Base-by-base conservation (phyloP, 2,113 vertebrate species). In the Eublepharis macularius region DNA sequence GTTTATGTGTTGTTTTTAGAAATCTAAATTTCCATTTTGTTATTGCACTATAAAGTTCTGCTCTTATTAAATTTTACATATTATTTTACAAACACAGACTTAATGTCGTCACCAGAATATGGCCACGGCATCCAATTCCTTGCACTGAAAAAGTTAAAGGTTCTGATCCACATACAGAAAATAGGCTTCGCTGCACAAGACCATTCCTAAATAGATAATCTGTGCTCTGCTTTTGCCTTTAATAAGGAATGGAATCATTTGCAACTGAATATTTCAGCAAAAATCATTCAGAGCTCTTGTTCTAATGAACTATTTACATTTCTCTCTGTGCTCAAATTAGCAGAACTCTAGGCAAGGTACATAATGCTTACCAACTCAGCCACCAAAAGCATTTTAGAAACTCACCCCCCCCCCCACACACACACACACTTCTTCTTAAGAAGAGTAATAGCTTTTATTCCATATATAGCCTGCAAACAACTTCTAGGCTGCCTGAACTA, bases 191-290 rank as follows among this genome's bases (percentile, higher is more conserved):
- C 6, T 76, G 45, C 6, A 76, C 3, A 10, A 39, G 13, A 84
- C 63, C 26, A 13, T 54, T 41, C 34, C 63, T 77, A 69, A 77
- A 77, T 54, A 63, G 34, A 43, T 41, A 41, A 65, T 47, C 41
- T 54, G 41, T 14, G 80, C 5, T 17, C 12, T 65, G 24, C n/a
- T 39, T 74, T 86, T 74, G 41, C 21, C 69, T 80, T 86, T 36
- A 74, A 80, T 32, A 85, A 43, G 54, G 66, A 73, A 80, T 29
- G 43, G 41, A 86, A 65, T 80, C n/a, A 73, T 86, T 83, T 76
- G 43, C 43, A 86, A 72, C 51, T 72, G 76, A 84, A 85, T 79
- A 76, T 79, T 79, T 85, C 76, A 73, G 77, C 54, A 60, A 69
- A 80, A 63, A 41, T 43, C 49, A 41, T 79, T 80, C 77, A 41